phyloP scores from a whole-genome alignment of 2,888 invertebrate genomes.

The Geotrupes spiniger region DNA sequence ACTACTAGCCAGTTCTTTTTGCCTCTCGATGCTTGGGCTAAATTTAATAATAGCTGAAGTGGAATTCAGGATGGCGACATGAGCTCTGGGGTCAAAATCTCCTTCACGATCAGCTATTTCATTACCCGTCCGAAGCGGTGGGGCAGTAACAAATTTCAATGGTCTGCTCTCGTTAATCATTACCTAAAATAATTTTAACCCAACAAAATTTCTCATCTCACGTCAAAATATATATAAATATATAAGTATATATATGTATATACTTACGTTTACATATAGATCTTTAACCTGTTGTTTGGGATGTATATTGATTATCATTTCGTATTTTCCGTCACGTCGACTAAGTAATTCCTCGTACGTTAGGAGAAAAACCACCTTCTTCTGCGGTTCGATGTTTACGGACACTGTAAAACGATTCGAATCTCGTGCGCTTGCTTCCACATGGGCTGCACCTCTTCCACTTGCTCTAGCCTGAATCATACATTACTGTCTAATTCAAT shows the following conservation, averaged over 20 bases:
- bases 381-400: conserved; percentile 61
- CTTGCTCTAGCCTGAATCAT: conserved; percentile 52
- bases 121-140: conserved; percentile 63
- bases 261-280: conserved; percentile 53
- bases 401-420: conserved; percentile 66
- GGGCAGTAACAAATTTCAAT: conserved; percentile 60
- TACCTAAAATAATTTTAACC: not conserved
- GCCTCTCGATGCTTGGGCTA: conserved; percentile 58
- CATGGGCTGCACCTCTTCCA: conserved; percentile 59
- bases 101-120: conserved; percentile 58
- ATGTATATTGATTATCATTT: conserved; percentile 64
- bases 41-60: conserved; percentile 52
- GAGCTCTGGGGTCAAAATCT: conserved; percentile 47
- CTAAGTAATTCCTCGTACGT: conserved; percentile 68
- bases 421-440: conserved; percentile 61
- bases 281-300: conserved; percentile 63
- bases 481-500: no score
- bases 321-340: conserved; percentile 62
- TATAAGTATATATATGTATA: no score
- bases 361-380: conserved; percentile 62
- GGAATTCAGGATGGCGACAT: conserved; percentile 33
- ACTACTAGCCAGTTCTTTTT: conserved; percentile 54
- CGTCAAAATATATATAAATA: no score
- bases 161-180: conserved; percentile 56
- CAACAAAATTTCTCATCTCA: no score